Evolutionary conservation across 2,888 invertebrate species (phyloP).

Genomic region (Spatulosminthurus flaviceps): DNA sequence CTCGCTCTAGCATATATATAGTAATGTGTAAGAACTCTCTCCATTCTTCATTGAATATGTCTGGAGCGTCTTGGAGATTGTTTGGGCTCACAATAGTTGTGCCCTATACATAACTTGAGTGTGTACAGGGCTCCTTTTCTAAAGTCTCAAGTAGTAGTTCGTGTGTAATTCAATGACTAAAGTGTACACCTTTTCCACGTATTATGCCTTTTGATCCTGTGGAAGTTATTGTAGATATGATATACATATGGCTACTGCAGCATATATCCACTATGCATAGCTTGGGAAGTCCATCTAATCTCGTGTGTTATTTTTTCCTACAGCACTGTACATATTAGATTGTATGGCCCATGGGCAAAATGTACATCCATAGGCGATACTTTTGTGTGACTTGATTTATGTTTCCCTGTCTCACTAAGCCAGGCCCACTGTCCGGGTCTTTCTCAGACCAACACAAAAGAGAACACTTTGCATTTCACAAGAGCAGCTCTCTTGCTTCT

Average conservation of each 20-base stretch:
- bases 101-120: not conserved
- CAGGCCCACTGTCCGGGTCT: constrained; percentile 51
- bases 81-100: not conserved
- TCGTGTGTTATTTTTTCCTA: no score
- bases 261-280: no score
- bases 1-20: not conserved
- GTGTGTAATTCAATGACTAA: no score
- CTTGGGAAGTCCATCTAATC: no score
- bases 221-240: no score
- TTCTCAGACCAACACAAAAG: constrained; percentile 39
- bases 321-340: not conserved
- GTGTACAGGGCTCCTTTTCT: not conserved
- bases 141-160: not conserved
- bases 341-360: not conserved
- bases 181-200: not conserved
- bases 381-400: constrained; percentile 53
- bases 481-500: constrained; percentile 22
- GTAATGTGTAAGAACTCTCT: not conserved
- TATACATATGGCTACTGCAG: no score
- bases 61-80: constrained; percentile 3
- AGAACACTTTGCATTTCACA: constrained; percentile 44
- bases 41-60: not conserved
- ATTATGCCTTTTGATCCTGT: no score
- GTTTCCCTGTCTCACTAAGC: constrained; percentile 52
- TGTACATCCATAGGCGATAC: no score